Percentiles rank a stretch among this genome's conserved stretches.
Evolutionary conservation across 2,888 invertebrate genomes (phyloP).

Genomic region (Aradus depressus): DNA sequence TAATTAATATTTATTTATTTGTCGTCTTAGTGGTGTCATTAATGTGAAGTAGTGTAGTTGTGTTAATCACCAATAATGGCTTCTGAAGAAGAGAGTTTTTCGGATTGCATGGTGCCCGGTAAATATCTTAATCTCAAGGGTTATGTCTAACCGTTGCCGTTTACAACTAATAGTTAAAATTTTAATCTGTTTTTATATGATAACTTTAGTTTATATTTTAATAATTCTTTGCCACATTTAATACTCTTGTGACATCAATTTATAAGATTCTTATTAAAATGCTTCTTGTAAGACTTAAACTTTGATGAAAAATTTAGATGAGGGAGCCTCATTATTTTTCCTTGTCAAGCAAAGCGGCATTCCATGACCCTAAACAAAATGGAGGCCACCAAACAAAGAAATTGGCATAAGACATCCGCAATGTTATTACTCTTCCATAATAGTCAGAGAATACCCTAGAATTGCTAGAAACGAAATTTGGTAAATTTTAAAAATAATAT

Average conservation of each 20-base stretch:
- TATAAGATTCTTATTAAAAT: not conserved
- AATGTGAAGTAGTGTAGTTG: conserved; percentile 4
- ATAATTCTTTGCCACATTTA: not conserved
- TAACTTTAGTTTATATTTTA: conserved; percentile 1
- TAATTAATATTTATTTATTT: conserved; percentile 11
- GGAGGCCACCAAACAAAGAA: conserved; percentile 66
- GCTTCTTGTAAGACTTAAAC: not conserved
- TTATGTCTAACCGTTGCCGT: conserved; percentile 24
- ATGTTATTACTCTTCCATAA: conserved; percentile 5
- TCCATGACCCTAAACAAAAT: conserved; percentile 64
- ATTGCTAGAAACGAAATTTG: too few species aligned
- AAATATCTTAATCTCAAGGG: conserved; percentile 35
- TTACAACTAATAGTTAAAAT: conserved; percentile 23
- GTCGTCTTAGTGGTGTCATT: conserved; percentile 8
- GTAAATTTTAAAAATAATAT: too few species aligned
- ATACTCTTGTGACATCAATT: not conserved
- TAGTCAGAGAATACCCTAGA: too few species aligned
- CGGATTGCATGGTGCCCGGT: conserved; percentile 79
- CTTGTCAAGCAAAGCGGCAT: conserved; percentile 45
- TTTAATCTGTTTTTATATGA: conserved; percentile 8
- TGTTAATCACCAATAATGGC: conserved; percentile 47
- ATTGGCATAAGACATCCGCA: conserved; percentile 47
- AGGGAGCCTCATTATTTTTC: conserved; percentile 39
- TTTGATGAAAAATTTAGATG: conserved; percentile 21
- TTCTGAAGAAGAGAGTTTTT: conserved; percentile 79